Conservation (phyloP, 2,888 invertebrate species). For the Luffia ferchaultella region DNA sequence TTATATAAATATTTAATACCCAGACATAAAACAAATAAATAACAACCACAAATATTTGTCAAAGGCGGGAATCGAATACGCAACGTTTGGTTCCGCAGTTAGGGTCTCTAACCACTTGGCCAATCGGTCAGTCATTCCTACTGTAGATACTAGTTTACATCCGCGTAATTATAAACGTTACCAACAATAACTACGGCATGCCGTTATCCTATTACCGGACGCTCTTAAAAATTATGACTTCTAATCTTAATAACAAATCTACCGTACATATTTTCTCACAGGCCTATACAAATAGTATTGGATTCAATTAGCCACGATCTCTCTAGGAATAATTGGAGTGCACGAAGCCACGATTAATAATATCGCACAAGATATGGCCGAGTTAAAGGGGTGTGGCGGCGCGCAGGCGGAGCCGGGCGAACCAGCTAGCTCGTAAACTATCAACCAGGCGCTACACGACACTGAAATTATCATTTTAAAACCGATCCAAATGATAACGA, state of each 20-base stretch:
- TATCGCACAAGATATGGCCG: slow-evolving; percentile 35
- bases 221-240: slow-evolving; percentile 19
- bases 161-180: neutral
- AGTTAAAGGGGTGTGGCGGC: slow-evolving; percentile 43
- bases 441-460: neutral
- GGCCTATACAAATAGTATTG: slow-evolving; percentile 39
- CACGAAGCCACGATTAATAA: slow-evolving; percentile 26
- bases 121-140: no score
- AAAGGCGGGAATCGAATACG: no score
- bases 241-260: slow-evolving; percentile 56
- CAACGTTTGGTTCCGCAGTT: no score
- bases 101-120: no score
- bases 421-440: neutral
- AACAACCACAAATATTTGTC: no score
- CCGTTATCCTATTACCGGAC: neutral
- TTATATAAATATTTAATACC: no score
- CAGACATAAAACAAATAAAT: no score
- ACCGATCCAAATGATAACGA: neutral
- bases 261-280: slow-evolving; percentile 37
- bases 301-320: slow-evolving; percentile 44
- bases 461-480: neutral
- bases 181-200: neutral
- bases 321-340: slow-evolving; percentile 34
- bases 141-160: no score
- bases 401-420: slow-evolving; percentile 35